Base-by-base conservation (phyloP, 2,888 invertebrate species). In the Hydraecia micacea region DNA sequence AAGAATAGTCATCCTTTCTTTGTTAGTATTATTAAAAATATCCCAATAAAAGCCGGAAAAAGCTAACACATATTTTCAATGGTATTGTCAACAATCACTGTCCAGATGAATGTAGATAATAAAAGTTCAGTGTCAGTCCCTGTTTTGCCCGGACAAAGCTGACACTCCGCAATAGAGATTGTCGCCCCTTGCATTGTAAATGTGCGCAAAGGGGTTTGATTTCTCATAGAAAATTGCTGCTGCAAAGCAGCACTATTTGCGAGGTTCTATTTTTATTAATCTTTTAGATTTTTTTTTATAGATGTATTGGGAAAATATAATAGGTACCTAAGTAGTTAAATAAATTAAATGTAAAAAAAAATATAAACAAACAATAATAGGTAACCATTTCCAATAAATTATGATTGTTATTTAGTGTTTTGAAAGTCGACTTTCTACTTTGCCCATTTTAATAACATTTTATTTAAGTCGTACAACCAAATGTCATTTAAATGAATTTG, bases 161-260 rank as follows among this genome's bases (percentile, higher is more conserved):
- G 46, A 72, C 46, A 70, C 15, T 62, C 15, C 58, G 52, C 36
- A 60, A 68, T 70, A 66, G 77, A 69, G n/a, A 77, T 58, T 21
- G 68, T 70, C 81, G 13, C 83, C 77, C 73, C n/a, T 8, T 76
- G 68, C 72, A 73, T 76, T 76, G 46, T 69, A 39, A 65, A 72
- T 81, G 68, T 39, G 71, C 65, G 63, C 68, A n/a, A 63, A 55
- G 42, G 80, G 74, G 68, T 66, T 84, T 58, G 80, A 75, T 62
- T 25, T 66, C 72, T 32, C 21, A 67, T 67, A 74, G n/a, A 75
- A 58, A 77, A 49, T 67, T 73, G 25, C 5, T 49, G n/a, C 11
- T 67, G 36, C 32, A 39, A 36, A 60, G 7, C 66, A n/a, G 1
- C 42, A 79, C 28, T 81, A 73, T 58, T 74, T 75, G 49, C 1